Evolutionary conservation across 2,797 vertebrate genomes (phyloP), one percentile per base, ranked within the genome.

Genomic region (Todus mexicanus): DNA sequence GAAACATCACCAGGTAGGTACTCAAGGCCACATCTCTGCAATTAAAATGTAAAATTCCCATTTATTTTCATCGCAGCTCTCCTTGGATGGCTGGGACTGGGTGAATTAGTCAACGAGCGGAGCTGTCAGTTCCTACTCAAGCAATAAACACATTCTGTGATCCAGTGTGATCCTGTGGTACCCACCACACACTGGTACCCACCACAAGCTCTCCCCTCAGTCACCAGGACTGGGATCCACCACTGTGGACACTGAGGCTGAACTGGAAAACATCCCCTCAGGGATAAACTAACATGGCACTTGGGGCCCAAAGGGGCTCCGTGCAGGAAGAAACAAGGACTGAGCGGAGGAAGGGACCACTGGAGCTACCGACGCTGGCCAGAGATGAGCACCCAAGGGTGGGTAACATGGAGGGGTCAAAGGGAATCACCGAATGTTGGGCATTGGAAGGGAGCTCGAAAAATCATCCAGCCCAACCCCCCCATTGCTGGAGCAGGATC

Each of bases 171-270:
- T n/a, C n/a, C n/a, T n/a, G n/a, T 5, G 1, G 35, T 15, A 8
- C n/a, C 7, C 0, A 1, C 53, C 38, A 21, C 31, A 10, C n/a
- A n/a, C n/a, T 5, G 1, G 35, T 15, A 8, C n/a, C 7, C 0
- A 1, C 53, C 38, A 21, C 31, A 10, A 0, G 5, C 53, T 33
- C 23, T 33, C 16, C 47, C 25, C 29, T 59, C 6, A 2, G 21
- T 51, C 1, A 0, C 11, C 4, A 1, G 23, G 42, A 11, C 17
- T 3, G 27, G 31, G 20, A 47, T 19, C 47, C 4, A 2, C 40
- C 1, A 0, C n/a, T 10, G 66, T 5, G 4, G 26, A 5, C 45
- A 11, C 3, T 6, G 35, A 7, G 16, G 7, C 3, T 9, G 22
- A 19, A 10, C 65, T 2, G 65, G 38, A 27, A 35, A 43, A 17